Evolutionary conservation across 2,113 vertebrate genomes (phyloP), one percentile per base, ranked within the genome.

Genomic region (Peromyscus maniculatus): DNA sequence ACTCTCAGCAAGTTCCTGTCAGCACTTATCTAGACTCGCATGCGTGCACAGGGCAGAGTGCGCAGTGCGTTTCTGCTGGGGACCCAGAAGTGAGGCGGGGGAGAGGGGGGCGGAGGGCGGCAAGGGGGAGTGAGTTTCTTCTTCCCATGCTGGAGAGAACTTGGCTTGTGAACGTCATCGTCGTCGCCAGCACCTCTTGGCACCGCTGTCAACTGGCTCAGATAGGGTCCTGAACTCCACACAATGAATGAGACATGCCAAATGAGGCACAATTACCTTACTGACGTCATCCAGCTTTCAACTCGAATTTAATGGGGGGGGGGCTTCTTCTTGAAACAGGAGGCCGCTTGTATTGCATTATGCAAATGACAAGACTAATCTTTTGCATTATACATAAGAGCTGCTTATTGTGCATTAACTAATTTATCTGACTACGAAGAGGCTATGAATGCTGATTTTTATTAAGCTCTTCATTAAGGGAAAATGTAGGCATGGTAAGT

Each of bases 331-430:
- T 97, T 92, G 95, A 98, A 99, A 99, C 97, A 98, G 98, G 98
- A 98, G 97, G 97, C 98, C 97, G 80, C 98, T 98, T 98, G 98
- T 98, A 98, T 84, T 96, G 98, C 95, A 98, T 99, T 98, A 99
- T 98, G 98, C 98, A 99, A 99, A 98, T 98, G 91, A 98, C 97
- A 97, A 98, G 98, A 96, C 96, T 98, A 99, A 99, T 98, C 98
- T 98, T 98, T 98, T 99, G 97, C 98, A 98, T 98, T 98, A 99
- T 98, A 98, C 98, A 98, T 98, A 98, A 98, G 98, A 98, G 96
- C 95, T 98, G 92, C 97, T 98, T 98, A 97, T 98, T 98, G 98
- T 98, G 98, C 96, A 98, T 98, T 99, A 98, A 98, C 98, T 98
- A 98, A 98, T 99, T 98, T 98, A 98, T 98, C 98, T 98, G 98